Conservation (phyloP, 2,113 vertebrate species). For the Scopus umbretta region DNA sequence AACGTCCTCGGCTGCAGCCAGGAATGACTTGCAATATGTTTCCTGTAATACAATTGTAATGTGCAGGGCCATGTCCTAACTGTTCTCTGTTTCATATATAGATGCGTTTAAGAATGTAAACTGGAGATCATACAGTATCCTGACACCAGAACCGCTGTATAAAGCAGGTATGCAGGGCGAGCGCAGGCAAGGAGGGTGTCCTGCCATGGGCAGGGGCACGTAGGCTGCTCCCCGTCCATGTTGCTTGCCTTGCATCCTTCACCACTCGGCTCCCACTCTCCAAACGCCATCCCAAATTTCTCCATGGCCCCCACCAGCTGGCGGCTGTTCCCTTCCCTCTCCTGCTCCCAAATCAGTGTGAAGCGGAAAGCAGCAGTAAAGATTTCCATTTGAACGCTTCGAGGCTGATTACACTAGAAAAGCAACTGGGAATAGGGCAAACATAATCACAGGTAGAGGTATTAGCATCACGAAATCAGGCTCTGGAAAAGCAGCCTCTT, state of each 20-base stretch:
- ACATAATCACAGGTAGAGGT: neutral
- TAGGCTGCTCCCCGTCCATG: neutral
- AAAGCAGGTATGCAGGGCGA: neutral
- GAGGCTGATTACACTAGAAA: conserved; percentile 3
- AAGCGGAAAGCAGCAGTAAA: neutral
- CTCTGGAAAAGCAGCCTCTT: neutral
- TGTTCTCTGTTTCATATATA: neutral
- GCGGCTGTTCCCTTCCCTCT: neutral
- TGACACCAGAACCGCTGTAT: neutral
- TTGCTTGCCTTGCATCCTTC: neutral
- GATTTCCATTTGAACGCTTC: neutral
- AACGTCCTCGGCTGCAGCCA: neutral
- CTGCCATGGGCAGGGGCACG: neutral
- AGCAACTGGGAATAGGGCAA: neutral
- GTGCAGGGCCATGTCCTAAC: neutral
- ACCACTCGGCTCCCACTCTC: neutral
- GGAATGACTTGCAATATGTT: fast-evolving
- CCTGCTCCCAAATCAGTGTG: neutral
- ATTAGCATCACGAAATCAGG: neutral
- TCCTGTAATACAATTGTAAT: neutral
- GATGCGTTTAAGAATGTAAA: neutral
- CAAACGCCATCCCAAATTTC: neutral
- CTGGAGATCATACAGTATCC: neutral
- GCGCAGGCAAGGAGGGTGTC: neutral
- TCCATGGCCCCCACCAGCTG: neutral